Conservation (phyloP, 2,797 vertebrate species). For the Antrozous pallidus region DNA sequence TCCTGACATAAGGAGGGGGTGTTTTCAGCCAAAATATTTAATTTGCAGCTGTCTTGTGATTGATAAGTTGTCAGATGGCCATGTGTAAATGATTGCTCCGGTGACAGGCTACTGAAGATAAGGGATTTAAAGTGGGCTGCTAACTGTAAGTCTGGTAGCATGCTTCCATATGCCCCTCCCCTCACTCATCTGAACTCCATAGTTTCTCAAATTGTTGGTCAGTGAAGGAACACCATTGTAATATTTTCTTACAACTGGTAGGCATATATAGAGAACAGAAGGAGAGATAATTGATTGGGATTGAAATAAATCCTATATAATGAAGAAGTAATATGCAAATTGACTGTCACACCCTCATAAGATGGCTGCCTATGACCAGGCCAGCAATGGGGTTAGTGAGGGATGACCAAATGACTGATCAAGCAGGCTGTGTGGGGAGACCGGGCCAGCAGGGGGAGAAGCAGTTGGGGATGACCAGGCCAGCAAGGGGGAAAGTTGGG, state of each 20-base stretch:
- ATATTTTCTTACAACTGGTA: neutral
- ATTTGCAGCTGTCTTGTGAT: conserved; percentile 64
- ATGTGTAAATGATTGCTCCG: conserved; percentile 56
- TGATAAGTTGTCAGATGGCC: conserved; percentile 68
- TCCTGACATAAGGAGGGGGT: conserved; percentile 63
- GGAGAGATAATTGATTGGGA: neutral
- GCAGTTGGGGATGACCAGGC: too few relatives aligned
- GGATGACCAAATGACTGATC: too few relatives aligned
- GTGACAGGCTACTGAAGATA: conserved; percentile 43
- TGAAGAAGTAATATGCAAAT: too few relatives aligned
- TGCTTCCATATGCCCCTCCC: neutral
- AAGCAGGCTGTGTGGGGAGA: too few relatives aligned
- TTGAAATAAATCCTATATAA: neutral
- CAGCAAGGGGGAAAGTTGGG: too few relatives aligned
- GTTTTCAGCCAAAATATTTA: conserved; percentile 75
- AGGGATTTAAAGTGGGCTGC: neutral
- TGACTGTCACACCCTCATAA: too few relatives aligned
- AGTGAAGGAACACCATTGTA: neutral
- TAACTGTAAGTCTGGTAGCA: neutral
- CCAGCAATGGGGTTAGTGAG: too few relatives aligned
- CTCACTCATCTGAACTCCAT: neutral
- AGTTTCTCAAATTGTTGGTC: neutral
- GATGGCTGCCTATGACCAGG: too few relatives aligned
- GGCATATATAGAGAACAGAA: neutral
- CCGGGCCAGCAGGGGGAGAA: too few relatives aligned